These are phyloP conservation scores for Bergia puertoricense DNA, from an alignment of 92 coral and sea anemone species.

Conservation along the genomic window DNA sequence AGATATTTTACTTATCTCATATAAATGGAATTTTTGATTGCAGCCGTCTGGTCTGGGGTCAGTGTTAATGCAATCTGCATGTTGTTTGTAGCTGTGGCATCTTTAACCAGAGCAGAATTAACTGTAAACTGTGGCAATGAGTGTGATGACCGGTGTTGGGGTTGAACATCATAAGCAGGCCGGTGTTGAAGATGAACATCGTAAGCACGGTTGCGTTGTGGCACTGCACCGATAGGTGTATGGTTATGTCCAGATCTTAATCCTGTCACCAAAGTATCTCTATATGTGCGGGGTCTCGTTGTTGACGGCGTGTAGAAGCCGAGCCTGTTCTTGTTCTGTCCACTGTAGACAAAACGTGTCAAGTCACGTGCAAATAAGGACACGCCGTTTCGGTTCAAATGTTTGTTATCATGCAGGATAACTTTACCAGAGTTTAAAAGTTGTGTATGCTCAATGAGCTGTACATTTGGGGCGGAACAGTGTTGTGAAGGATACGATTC, in stretches of 20 bases:
- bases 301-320: slow-evolving; percentile 4
- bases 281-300: slow-evolving; percentile 11
- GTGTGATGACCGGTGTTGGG: slow-evolving; percentile 20
- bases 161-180: background rate
- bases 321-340: background rate
- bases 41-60: slow-evolving; percentile 24
- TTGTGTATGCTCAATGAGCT: background rate
- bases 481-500: background rate
- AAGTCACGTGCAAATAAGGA: slow-evolving; percentile 38
- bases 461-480: background rate
- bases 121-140: slow-evolving; percentile 20
- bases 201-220: slow-evolving; percentile 23
- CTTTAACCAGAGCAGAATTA: slow-evolving; percentile 1
- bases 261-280: slow-evolving; percentile 24
- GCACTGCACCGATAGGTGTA: slow-evolving; percentile 3
- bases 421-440: slow-evolving; percentile 6
- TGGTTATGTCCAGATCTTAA: slow-evolving; percentile 11
- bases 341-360: slow-evolving; percentile 23
- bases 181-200: slow-evolving; percentile 9
- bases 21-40: slow-evolving; percentile 11
- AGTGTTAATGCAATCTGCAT: slow-evolving; percentile 26
- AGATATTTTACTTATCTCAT: slow-evolving; percentile 26
- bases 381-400: slow-evolving; percentile 28
- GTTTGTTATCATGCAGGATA: slow-evolving; percentile 37
- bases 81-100: slow-evolving; percentile 14